phyloP scores from a whole-genome alignment of 2,888 invertebrate species.

The Liodrosophila aerea region DNA sequence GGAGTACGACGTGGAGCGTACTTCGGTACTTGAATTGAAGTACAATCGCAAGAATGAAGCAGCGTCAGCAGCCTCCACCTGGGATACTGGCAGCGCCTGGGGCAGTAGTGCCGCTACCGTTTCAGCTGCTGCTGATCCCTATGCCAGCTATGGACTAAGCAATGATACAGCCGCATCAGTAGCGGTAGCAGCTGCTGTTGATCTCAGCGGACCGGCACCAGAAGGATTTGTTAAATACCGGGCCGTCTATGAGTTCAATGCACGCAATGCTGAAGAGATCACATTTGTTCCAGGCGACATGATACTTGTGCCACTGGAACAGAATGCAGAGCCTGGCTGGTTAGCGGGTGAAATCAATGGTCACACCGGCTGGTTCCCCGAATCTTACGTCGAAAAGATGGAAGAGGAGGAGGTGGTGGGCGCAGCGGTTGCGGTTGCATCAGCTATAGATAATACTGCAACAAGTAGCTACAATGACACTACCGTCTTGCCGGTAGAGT shows the following conservation, averaged over 20 bases:
- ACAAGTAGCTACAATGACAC: conserved; percentile 75
- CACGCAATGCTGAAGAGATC: conserved; percentile 95
- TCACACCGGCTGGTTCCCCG: conserved; percentile 97
- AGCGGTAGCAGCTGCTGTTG: conserved; percentile 51
- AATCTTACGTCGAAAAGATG: conserved; percentile 94
- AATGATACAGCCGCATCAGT: conserved; percentile 76
- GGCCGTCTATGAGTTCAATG: conserved; percentile 96
- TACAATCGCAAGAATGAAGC: conserved; percentile 83
- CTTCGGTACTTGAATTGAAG: conserved; percentile 84
- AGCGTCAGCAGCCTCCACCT: conserved; percentile 82
- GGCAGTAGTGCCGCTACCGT: conserved; percentile 30
- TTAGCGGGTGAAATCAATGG: conserved; percentile 95
- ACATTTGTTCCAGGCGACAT: conserved; percentile 96
- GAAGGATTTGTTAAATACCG: conserved; percentile 88
- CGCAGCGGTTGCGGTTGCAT: conserved; percentile 13
- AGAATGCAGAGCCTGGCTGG: conserved; percentile 98
- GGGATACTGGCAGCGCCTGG: conserved; percentile 82
- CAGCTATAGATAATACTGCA: conserved; percentile 35
- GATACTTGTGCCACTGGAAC: conserved; percentile 88
- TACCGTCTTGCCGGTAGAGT: conserved; percentile 59
- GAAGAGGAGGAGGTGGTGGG: conserved; percentile 78
- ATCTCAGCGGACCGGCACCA: conserved; percentile 80
- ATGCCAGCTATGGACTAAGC: conserved; percentile 50
- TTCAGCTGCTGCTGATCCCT: conserved; percentile 64
- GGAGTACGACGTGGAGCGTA: conserved; percentile 88